phyloP scores from a whole-genome alignment of 2,797 vertebrate genomes.

The Novumbra hubbsi region DNA sequence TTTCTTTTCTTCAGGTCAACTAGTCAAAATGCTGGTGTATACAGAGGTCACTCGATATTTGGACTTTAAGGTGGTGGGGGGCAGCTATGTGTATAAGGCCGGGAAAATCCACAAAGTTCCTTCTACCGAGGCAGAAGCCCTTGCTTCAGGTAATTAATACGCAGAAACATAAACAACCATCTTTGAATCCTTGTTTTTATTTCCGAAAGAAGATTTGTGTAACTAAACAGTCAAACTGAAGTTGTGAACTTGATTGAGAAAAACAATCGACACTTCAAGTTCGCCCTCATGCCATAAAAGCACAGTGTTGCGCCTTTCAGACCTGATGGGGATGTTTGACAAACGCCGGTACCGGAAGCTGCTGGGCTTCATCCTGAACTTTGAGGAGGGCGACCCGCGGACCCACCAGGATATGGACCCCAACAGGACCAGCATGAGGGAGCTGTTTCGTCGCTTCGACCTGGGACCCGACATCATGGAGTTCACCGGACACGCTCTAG shows the following conservation, averaged over 20 bases:
- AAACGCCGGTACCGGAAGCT: slow-evolving; percentile 78
- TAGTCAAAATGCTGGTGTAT: slow-evolving; percentile 76
- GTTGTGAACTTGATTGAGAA: background rate
- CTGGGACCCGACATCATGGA: slow-evolving; percentile 74
- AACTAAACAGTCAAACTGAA: background rate
- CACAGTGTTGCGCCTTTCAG: slow-evolving; percentile 40
- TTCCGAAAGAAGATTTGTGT: background rate
- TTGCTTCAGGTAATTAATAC: slow-evolving; percentile 68
- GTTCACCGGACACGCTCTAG: slow-evolving; percentile 74
- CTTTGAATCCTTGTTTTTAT: background rate
- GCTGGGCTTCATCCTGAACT: slow-evolving; percentile 71
- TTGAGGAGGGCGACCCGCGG: slow-evolving; percentile 65
- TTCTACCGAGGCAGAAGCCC: slow-evolving; percentile 68
- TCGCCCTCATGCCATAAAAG: background rate
- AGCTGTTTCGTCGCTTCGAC: slow-evolving; percentile 75
- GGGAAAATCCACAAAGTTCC: slow-evolving; percentile 78
- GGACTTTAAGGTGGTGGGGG: slow-evolving; percentile 78
- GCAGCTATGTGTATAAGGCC: slow-evolving; percentile 71
- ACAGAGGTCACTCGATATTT: slow-evolving; percentile 77
- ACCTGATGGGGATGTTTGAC: slow-evolving; percentile 83
- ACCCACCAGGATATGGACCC: slow-evolving; percentile 74
- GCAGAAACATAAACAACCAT: background rate
- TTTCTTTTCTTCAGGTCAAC: slow-evolving; percentile 51
- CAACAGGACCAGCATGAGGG: slow-evolving; percentile 61
- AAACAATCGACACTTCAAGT: background rate